These are phyloP conservation scores for Stegodyphus mimosarum DNA, from an alignment of 1,140 invertebrate genomes.

Conservation along the genomic window DNA sequence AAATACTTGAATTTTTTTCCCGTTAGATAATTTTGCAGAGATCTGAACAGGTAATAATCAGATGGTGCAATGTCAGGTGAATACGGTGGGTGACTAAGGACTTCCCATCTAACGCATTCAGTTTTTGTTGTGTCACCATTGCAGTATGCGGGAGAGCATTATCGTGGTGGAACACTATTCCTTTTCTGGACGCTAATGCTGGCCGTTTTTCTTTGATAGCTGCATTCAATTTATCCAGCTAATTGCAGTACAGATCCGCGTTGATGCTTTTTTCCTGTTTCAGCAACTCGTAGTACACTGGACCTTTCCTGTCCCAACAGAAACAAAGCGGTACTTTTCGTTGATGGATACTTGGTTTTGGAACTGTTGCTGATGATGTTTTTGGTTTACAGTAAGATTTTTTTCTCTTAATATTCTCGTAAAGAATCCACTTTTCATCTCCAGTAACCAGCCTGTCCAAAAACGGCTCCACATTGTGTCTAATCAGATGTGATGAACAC, in stretches of 20 bases:
- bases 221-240: constrained; percentile 41
- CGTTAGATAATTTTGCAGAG: constrained; percentile 47
- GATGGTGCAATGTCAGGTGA: constrained; percentile 17
- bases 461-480: background rate
- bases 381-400: background rate
- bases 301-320: too few relatives aligned
- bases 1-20: background rate
- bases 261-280: too few relatives aligned
- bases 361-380: background rate
- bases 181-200: too few relatives aligned
- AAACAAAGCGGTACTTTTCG: too few relatives aligned
- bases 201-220: constrained; percentile 39
- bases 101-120: too few relatives aligned
- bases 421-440: background rate
- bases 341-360: too few relatives aligned
- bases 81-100: constrained; percentile 13
- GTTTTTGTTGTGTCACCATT: too few relatives aligned
- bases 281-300: too few relatives aligned
- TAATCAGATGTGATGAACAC: constrained; percentile 9
- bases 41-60: constrained; percentile 39
- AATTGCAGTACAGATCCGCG: constrained; percentile 19
- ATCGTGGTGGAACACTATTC: too few relatives aligned
- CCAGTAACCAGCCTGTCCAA: background rate
- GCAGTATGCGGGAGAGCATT: too few relatives aligned
- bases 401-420: background rate